These are phyloP conservation scores for Achlya flavicornis DNA, from an alignment of 2,888 invertebrate genomes.

Conservation along the genomic window DNA sequence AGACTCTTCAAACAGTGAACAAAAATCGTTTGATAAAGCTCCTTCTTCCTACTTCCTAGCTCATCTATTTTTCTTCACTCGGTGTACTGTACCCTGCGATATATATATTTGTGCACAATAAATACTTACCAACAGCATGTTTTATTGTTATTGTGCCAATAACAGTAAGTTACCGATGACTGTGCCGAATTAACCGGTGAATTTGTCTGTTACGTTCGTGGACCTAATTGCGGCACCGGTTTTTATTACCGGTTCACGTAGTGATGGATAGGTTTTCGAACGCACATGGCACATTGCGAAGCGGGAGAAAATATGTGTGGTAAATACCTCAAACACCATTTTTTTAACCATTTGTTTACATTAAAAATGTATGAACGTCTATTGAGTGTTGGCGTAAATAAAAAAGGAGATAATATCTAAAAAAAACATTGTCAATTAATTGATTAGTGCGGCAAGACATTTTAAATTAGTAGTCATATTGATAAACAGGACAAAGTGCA, in stretches of 20 bases:
- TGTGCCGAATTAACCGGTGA: slow-evolving; percentile 33
- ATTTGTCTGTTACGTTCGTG: slow-evolving; percentile 31
- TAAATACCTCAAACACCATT: neutral
- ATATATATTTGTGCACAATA: slow-evolving; percentile 30
- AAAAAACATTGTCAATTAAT: too few relatives aligned
- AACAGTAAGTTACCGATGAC: slow-evolving; percentile 39
- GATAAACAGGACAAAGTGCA: too few relatives aligned
- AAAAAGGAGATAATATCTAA: too few relatives aligned
- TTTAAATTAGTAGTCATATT: too few relatives aligned
- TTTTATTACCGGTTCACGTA: slow-evolving; percentile 19
- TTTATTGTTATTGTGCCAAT: slow-evolving; percentile 41
- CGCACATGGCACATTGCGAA: neutral
- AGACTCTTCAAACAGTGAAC: too few relatives aligned
- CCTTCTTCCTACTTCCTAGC: too few relatives aligned
- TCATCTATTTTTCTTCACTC: neutral
- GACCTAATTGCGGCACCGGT: slow-evolving; percentile 31
- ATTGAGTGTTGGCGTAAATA: too few relatives aligned
- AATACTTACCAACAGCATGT: slow-evolving; percentile 25
- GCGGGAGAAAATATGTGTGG: neutral
- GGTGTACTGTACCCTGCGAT: slow-evolving; percentile 20
- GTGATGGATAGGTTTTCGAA: slow-evolving; percentile 4
- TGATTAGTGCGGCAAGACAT: too few relatives aligned
- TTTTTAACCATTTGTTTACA: too few relatives aligned
- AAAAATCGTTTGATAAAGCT: too few relatives aligned
- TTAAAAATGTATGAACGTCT: too few relatives aligned